Percentiles rank a stretch among this genome's conserved stretches.
Evolutionary conservation across 2,888 invertebrate species (phyloP).

Genomic region (Amblyjoppa proteus): DNA sequence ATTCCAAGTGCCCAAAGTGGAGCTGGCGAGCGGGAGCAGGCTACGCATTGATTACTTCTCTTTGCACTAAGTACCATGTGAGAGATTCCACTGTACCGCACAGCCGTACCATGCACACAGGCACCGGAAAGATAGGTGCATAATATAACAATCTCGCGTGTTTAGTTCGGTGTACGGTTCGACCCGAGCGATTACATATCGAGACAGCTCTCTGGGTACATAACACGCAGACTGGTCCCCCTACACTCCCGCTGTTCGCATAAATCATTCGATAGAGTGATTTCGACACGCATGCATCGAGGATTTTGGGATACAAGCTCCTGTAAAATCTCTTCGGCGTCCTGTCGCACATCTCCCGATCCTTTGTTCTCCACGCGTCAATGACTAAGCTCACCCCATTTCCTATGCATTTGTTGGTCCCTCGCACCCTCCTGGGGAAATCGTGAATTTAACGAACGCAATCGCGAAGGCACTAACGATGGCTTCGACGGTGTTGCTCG

Average conservation of each 20-base stretch:
- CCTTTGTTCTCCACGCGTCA: background rate
- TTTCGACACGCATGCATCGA: slow-evolving; percentile 17
- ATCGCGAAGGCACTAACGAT: slow-evolving; percentile 53
- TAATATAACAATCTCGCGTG: slow-evolving; percentile 8
- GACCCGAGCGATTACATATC: background rate
- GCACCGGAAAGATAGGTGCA: background rate
- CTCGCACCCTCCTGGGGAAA: slow-evolving; percentile 16
- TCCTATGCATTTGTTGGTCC: slow-evolving; percentile 17
- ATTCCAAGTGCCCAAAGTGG: background rate
- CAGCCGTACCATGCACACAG: background rate
- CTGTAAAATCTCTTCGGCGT: slow-evolving; percentile 17
- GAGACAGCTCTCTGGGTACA: background rate
- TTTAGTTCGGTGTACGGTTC: background rate
- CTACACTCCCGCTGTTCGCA: slow-evolving; percentile 4
- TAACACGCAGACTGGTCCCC: background rate
- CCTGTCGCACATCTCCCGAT: background rate
- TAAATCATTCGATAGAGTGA: slow-evolving; percentile 14
- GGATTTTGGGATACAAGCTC: slow-evolving; percentile 14
- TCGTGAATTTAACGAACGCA: slow-evolving; percentile 49
- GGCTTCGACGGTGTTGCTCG: slow-evolving; percentile 11
- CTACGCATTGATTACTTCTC: background rate
- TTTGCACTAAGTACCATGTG: background rate
- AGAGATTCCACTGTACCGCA: background rate
- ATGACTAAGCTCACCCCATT: slow-evolving; percentile 26
- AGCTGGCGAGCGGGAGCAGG: background rate